phyloP scores from a whole-genome alignment of 2,113 vertebrate genomes.

The Ardeotis arabs region DNA sequence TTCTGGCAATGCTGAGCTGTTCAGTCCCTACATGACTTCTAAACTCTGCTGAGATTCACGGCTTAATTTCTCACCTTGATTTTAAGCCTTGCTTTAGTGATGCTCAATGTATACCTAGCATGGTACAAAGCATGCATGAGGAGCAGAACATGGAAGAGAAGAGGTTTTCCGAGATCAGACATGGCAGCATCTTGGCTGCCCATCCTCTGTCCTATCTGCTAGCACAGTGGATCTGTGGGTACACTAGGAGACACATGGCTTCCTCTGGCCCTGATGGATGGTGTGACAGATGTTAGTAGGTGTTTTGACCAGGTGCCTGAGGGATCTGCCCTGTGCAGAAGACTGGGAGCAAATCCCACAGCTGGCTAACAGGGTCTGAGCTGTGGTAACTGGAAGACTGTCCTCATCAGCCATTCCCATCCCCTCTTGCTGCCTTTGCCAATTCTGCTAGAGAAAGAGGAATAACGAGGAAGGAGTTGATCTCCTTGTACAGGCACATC shows the following conservation, averaged over 20 bases:
- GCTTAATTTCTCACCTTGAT: not conserved
- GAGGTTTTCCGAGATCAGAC: not conserved
- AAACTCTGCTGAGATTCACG: not conserved
- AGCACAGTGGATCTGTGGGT: not conserved
- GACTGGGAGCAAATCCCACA: not conserved
- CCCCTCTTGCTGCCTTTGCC: not conserved
- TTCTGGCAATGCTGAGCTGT: not conserved
- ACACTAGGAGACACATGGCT: not conserved
- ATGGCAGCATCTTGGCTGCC: fast-evolving
- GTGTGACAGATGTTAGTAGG: too few species aligned
- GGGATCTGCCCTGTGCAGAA: not conserved
- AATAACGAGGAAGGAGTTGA: fast-evolving
- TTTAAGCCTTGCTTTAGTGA: not conserved
- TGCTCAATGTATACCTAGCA: not conserved
- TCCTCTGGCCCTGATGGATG: not conserved
- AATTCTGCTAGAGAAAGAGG: not conserved
- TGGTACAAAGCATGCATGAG: not conserved
- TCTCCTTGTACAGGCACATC: not conserved
- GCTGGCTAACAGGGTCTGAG: not conserved
- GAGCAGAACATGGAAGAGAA: not conserved
- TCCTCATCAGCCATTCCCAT: not conserved
- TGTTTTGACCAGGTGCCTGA: not conserved
- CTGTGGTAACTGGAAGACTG: not conserved
- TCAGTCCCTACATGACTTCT: not conserved
- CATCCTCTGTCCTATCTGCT: fast-evolving